Conservation (phyloP, 2,888 invertebrate species). For the Scrobipalpa costella region DNA sequence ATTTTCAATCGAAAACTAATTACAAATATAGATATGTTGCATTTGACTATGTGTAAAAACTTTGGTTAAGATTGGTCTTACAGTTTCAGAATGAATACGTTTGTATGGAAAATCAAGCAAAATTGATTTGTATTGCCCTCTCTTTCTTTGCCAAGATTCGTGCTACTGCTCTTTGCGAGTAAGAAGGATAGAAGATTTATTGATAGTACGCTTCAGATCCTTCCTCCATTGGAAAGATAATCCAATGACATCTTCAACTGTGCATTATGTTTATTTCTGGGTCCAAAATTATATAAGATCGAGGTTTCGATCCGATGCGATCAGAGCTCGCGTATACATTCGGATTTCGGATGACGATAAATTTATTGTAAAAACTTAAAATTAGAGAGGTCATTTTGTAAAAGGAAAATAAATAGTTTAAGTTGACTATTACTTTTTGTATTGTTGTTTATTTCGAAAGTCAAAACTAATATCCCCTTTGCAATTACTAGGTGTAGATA, state of each 20-base stretch:
- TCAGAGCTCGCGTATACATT: slow-evolving; percentile 53
- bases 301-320: slow-evolving; percentile 57
- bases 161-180: neutral
- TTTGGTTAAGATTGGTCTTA: no score
- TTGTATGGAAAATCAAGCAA: no score
- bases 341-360: slow-evolving; percentile 55
- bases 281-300: slow-evolving; percentile 62
- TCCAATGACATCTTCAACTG: slow-evolving; percentile 7
- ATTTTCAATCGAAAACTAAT: no score
- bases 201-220: neutral
- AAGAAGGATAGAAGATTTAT: neutral
- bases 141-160: neutral
- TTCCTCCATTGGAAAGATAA: neutral
- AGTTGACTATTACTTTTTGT: slow-evolving; percentile 70
- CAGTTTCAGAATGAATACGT: no score
- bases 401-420: slow-evolving; percentile 79
- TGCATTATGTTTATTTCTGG: slow-evolving; percentile 60
- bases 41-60: no score
- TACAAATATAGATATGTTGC: no score
- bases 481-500: neutral
- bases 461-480: slow-evolving; percentile 10
- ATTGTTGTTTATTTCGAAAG: slow-evolving; percentile 60
- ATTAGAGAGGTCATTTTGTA: slow-evolving; percentile 68
- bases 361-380: slow-evolving; percentile 75
- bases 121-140: neutral